Base-by-base conservation (phyloP, 2,113 vertebrate species). In the Delphinapterus leucas region DNA sequence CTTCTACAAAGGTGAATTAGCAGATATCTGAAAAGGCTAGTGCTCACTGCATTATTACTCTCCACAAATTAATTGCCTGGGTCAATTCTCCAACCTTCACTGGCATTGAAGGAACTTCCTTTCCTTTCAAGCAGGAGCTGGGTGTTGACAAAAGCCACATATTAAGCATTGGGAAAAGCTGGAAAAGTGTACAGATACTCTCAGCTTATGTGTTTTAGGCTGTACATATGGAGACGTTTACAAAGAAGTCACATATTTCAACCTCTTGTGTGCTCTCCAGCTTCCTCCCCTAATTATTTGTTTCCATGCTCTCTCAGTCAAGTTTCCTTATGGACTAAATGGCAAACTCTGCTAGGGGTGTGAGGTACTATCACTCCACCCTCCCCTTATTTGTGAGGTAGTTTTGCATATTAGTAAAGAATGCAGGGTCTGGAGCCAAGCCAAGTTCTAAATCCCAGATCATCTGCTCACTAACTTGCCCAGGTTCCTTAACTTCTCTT, bases 121-220 rank as follows among this genome's bases (percentile, higher is more conserved):
- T 61, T 21, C 2, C 5, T 97, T 94, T 95, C 55, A 74, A 73
- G 76, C 88, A 70, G 25, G 38, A 71, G 67, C 6, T 76, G 3
- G 44, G 36, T 77, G 67, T 95, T 81, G 11, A 7, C 60, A 68
- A 8, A 25, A 91, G 61, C 8, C n/a, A 84, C 23, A 70, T 79
- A 73, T 81, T 87, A 65, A 31, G 15, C 55, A 87, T 49, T 58
- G 12, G 41, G 77, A 88, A 86, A 55, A 28, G 61, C 8, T 71
- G 28, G 25, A 73, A 74, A 89, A 85, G 13, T 14, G 21, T 97
- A 95, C 67, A 93, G 71, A 95, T 76, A 82, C 58, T 67, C 90
- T 55, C 38, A 25, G 1, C 4, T 23, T 85, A 93, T 60, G 36
- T 63, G 31, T 87, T 79, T 76, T 44, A 85, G 67, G 47, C 17